Evolutionary conservation across 2,888 invertebrate species (phyloP).

Genomic region (Teinopalpus imperialis): DNA sequence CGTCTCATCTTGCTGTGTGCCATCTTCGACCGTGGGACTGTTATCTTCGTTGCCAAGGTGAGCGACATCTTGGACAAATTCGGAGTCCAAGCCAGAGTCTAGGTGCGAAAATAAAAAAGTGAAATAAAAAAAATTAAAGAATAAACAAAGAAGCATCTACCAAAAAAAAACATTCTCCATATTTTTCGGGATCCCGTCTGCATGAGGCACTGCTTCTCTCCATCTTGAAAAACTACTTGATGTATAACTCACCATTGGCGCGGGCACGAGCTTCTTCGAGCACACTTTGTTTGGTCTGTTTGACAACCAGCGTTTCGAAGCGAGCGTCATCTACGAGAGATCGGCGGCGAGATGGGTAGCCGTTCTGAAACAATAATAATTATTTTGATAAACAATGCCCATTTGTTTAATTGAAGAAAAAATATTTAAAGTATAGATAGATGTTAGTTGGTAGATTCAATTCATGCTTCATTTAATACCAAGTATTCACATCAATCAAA

Average conservation of each 20-base stretch:
- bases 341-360: conserved; percentile 96
- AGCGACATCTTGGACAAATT: conserved; percentile 82
- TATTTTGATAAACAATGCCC: neutral
- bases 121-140: conserved; percentile 32
- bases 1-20: conserved; percentile 70
- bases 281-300: conserved; percentile 96
- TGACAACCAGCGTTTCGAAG: conserved; percentile 97
- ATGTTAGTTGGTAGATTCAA: too few species aligned
- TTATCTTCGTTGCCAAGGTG: conserved; percentile 69
- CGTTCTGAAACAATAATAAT: conserved; percentile 88
- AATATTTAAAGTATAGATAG: too few species aligned
- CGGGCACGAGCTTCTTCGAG: conserved; percentile 94
- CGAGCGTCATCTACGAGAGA: conserved; percentile 98
- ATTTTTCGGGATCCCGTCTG: too few species aligned
- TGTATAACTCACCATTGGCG: conserved; percentile 87
- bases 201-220: neutral
- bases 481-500: neutral
- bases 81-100: conserved; percentile 86
- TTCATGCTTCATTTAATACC: too few species aligned
- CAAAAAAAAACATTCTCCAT: conserved; percentile 23
- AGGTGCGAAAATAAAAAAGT: conserved; percentile 42
- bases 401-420: too few species aligned
- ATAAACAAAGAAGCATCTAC: conserved; percentile 23
- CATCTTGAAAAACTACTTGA: neutral
- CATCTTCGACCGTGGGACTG: conserved; percentile 70